Conservation (phyloP, 35 echinoderm and acorn worm genomes). For the Strongylocentrotus purpuratus region DNA sequence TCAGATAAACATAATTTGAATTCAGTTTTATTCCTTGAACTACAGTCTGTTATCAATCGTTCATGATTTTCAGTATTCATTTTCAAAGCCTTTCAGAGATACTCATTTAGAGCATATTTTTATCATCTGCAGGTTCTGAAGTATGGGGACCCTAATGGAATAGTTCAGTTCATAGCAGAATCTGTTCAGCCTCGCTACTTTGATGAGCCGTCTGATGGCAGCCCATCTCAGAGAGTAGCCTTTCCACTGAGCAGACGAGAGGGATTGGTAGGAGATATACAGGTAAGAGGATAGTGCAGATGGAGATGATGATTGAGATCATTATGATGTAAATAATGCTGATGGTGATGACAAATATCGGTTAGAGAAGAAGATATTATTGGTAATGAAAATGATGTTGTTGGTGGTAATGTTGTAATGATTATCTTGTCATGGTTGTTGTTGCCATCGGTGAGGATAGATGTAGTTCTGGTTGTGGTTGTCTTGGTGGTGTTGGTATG, state of each 20-base stretch:
- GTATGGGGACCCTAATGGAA: constrained; percentile 94
- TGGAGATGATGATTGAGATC: constrained; percentile 31
- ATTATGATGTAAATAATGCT: not conserved
- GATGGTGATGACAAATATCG: not conserved
- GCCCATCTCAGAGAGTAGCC: constrained; percentile 41
- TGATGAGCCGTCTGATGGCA: constrained; percentile 70
- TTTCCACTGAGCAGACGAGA: constrained; percentile 72
- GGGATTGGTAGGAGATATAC: constrained; percentile 81
- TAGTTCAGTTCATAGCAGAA: constrained; percentile 84
- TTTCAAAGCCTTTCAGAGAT: not conserved
- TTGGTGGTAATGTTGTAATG: not conserved
- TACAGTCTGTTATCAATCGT: too few relatives aligned
- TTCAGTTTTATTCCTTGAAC: too few relatives aligned
- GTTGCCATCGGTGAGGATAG: constrained; percentile 39
- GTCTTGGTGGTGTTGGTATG: not conserved
- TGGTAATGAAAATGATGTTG: not conserved
- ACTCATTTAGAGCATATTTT: not conserved
- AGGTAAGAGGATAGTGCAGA: constrained; percentile 48
- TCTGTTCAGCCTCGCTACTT: constrained; percentile 69
- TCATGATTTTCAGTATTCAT: too few relatives aligned
- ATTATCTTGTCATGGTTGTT: constrained; percentile 31
- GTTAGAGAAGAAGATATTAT: not conserved
- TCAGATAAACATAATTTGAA: too few relatives aligned
- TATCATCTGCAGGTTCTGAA: constrained; percentile 75
- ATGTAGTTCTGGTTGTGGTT: constrained; percentile 12